These are phyloP conservation scores for Dicentrarchus labrax DNA, from an alignment of 2,113 vertebrate species.

Conservation along the genomic window DNA sequence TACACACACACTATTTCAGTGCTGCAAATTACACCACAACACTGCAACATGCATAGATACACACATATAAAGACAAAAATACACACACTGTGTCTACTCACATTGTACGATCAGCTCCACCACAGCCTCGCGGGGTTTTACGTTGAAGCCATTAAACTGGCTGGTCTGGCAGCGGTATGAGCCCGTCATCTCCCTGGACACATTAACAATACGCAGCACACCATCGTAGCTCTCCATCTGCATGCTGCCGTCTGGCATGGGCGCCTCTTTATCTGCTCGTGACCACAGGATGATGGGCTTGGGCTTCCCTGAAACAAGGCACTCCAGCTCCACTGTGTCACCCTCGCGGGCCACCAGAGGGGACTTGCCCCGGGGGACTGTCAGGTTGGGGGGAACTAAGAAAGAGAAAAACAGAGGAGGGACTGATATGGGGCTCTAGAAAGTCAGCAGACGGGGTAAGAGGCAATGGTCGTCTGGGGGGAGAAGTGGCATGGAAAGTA, in stretches of 20 bases:
- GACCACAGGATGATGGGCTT: slow-evolving; percentile 99
- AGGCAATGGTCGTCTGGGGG: slow-evolving; percentile 60
- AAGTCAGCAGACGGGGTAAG: slow-evolving; percentile 74
- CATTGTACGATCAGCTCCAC: slow-evolving; percentile 98
- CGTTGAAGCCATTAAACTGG: slow-evolving; percentile 98
- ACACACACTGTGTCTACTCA: slow-evolving; percentile 84
- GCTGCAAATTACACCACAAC: not conserved
- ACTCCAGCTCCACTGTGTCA: slow-evolving; percentile 97
- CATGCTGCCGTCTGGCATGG: slow-evolving; percentile 95
- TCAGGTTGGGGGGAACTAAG: slow-evolving; percentile 98
- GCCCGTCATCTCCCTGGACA: slow-evolving; percentile 96
- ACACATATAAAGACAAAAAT: slow-evolving; percentile 7
- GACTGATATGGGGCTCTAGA: slow-evolving; percentile 88
- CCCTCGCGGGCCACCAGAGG: slow-evolving; percentile 96
- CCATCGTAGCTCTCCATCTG: slow-evolving; percentile 98
- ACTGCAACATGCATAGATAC: not conserved
- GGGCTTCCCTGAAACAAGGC: slow-evolving; percentile 98
- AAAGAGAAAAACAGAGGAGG: slow-evolving; percentile 88
- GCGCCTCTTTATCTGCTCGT: slow-evolving; percentile 92
- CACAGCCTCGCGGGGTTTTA: slow-evolving; percentile 94
- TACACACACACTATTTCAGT: not conserved
- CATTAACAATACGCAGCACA: slow-evolving; percentile 93
- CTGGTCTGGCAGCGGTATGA: slow-evolving; percentile 98
- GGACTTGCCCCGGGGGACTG: slow-evolving; percentile 96
- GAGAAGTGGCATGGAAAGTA: slow-evolving; percentile 34